Base-by-base conservation (phyloP, 2,888 invertebrate genomes). In the Tiliacea aurago region DNA sequence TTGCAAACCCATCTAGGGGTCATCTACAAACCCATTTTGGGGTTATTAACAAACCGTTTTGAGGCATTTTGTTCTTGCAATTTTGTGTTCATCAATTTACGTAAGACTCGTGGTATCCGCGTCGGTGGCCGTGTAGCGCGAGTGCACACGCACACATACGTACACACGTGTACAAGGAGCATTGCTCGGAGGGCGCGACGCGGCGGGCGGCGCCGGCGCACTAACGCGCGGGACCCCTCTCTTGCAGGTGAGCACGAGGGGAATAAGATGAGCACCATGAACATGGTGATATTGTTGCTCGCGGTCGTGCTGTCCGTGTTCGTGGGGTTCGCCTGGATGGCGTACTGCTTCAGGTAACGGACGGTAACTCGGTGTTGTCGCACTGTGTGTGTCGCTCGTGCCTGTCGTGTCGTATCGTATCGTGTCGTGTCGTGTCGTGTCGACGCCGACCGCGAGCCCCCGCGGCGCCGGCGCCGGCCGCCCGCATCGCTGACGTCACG, bases 301-400 rank as follows among this genome's bases (percentile, higher is more conserved):
- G 98, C 98, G 96, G 98, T 98, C 97, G 98, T 99, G 96, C 98
- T 98, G 96, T 98, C 98, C 96, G 98, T 99, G 98, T 99, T 99
- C 98, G 98, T 98, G 97, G 98, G 98, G 97, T 99, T 99, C 97
- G 98, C 99, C 97, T 97, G 98, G 97, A 97, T 98, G 97, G 99
- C 99, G 96, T 98, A 98, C 97, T 98, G 98, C 97, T 99, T 98
- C 98, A 99, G 99, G 99, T 99, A 96, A 95, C 95, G 91, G 89
- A 92, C 93, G 93, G 95, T 95, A 95, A 93, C 93, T 95, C 93
- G 94, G 94, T 95, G 95, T 95, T 95, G 95, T 95, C 89, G 95
- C 94, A 94, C 95, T 93, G 92, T 93, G 90, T 93, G 90, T 92
- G 93, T 93, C 92, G 93, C 93, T 92, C 92, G 94, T 94, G 92